A percentile compares a stretch with the other conserved stretches of the same genome.
These are phyloP conservation scores for Calidris pugnax DNA, from an alignment of 2,113 vertebrate species.

Conservation along the genomic window DNA sequence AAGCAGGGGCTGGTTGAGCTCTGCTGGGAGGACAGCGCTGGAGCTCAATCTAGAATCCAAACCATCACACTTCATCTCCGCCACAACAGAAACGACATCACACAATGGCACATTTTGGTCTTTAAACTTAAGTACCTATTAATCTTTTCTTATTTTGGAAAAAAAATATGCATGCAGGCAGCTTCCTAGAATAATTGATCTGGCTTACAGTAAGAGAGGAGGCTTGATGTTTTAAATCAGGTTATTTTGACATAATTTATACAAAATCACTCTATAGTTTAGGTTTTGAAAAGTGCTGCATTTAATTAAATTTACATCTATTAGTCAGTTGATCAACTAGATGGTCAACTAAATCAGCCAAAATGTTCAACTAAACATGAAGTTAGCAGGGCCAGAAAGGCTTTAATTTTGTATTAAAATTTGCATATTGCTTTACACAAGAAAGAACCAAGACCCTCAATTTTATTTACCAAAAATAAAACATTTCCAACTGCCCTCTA, in stretches of 20 bases:
- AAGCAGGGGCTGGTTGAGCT: neutral
- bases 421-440: constrained; percentile 22
- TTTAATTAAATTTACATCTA: constrained; percentile 45
- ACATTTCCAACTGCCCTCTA: neutral
- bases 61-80: neutral
- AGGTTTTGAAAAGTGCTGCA: neutral
- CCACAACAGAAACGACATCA: neutral
- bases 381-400: neutral
- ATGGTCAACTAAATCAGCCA: constrained; percentile 44
- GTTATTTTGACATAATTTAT: constrained; percentile 33
- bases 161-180: neutral
- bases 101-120: neutral
- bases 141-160: neutral
- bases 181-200: constrained; percentile 49
- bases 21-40: neutral
- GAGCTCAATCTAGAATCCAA: neutral
- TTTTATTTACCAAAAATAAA: constrained; percentile 31
- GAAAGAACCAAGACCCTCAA: neutral
- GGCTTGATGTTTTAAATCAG: constrained; percentile 40
- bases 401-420: constrained; percentile 33
- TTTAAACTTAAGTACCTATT: constrained; percentile 22
- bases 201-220: constrained; percentile 14
- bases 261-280: neutral
- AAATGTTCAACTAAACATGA: constrained; percentile 3
- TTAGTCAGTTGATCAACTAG: constrained; percentile 40